Evolutionary conservation across 2,888 invertebrate genomes (phyloP).

Genomic region (Serrognathus titanus): DNA sequence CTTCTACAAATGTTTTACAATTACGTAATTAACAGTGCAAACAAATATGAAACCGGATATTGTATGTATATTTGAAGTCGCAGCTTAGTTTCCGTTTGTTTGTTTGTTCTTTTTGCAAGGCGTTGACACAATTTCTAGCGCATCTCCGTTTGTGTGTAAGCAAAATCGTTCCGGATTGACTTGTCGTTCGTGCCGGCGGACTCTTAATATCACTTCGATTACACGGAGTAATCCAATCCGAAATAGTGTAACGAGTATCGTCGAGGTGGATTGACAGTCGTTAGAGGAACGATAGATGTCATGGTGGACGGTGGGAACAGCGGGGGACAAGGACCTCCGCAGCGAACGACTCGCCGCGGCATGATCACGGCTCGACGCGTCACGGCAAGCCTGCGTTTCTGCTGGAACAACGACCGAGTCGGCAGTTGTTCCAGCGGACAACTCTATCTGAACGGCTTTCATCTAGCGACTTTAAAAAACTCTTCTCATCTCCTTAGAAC

Average conservation of each 20-base stretch:
- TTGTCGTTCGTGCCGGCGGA: too few relatives aligned
- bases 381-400: constrained; percentile 29
- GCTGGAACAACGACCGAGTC: constrained; percentile 43
- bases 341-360: constrained; percentile 31
- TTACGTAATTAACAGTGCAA: too few relatives aligned
- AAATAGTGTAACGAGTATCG: constrained; percentile 19
- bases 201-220: background rate
- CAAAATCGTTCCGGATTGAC: too few relatives aligned
- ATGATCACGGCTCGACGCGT: constrained; percentile 23
- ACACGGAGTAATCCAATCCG: constrained; percentile 4
- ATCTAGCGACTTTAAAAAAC: constrained; percentile 43
- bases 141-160: too few relatives aligned
- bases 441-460: constrained; percentile 30
- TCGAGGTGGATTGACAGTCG: constrained; percentile 30
- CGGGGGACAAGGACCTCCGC: constrained; percentile 32
- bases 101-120: too few relatives aligned
- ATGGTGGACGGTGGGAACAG: constrained; percentile 11
- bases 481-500: constrained; percentile 42
- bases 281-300: constrained; percentile 13
- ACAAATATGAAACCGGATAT: too few relatives aligned
- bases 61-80: too few relatives aligned
- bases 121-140: too few relatives aligned
- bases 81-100: too few relatives aligned
- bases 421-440: constrained; percentile 44
- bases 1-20: too few relatives aligned